Percentiles rank a stretch among this genome's conserved stretches.
phyloP scores from a whole-genome alignment of 2,113 vertebrate species.

The Sclerurus mexicanus region DNA sequence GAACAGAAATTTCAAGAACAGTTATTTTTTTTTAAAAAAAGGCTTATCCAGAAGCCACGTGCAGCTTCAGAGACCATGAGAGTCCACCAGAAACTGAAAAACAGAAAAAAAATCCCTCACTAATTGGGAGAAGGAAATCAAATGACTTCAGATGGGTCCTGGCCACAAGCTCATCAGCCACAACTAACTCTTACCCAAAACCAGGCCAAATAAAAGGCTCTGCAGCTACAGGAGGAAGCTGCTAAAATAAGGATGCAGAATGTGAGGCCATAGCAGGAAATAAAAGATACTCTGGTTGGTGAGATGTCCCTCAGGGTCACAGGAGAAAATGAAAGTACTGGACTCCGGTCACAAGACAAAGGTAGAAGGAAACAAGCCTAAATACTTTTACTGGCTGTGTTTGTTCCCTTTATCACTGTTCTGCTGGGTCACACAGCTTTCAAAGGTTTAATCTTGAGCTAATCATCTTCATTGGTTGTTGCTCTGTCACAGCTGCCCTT shows the following conservation, averaged over 20 bases:
- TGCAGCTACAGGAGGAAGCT: not conserved
- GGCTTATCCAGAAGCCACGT: not conserved
- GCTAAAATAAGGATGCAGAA: not conserved
- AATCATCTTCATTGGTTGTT: not conserved
- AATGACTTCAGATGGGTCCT: not conserved
- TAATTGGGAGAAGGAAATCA: not conserved
- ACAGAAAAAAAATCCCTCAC: not conserved
- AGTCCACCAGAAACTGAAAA: not conserved
- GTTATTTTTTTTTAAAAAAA: not conserved
- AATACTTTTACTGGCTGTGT: not conserved
- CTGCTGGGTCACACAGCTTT: not conserved
- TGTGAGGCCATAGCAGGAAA: not conserved
- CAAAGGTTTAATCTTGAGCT: conserved; percentile 1
- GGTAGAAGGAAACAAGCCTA: not conserved
- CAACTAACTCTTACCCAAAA: not conserved
- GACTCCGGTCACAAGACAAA: not conserved
- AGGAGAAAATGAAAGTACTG: not conserved
- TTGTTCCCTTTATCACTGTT: not conserved
- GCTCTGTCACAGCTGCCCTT: not conserved
- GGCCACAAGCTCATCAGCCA: not conserved
- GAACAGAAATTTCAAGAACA: not conserved
- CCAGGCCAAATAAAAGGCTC: not conserved
- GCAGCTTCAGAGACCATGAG: not conserved
- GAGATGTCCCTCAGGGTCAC: not conserved
- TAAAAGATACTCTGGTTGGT: not conserved